These are phyloP conservation scores for Ceratothoa steindachneri DNA, from an alignment of 2,888 invertebrate genomes.

Conservation along the genomic window DNA sequence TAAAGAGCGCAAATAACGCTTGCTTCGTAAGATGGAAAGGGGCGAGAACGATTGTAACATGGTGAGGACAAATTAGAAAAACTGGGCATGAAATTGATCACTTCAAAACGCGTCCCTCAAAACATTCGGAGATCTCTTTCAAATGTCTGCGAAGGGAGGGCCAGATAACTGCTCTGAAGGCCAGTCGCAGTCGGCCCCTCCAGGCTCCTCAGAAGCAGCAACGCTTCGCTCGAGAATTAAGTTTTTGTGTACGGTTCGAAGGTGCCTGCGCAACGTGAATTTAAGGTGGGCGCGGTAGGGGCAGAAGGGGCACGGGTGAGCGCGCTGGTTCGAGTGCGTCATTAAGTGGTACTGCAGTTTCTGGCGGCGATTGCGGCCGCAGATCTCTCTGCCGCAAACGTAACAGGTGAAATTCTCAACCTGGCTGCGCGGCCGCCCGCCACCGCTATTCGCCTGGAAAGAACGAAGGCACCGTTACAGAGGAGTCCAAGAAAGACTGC, in stretches of 20 bases:
- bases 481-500: too few species aligned
- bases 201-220: too few species aligned
- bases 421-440: conserved; percentile 36
- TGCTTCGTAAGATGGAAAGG: too few species aligned
- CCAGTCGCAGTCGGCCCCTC: too few species aligned
- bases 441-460: conserved; percentile 31
- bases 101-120: too few species aligned
- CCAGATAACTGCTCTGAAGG: too few species aligned
- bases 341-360: conserved; percentile 43
- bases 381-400: conserved; percentile 39
- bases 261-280: conserved; percentile 38
- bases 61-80: too few species aligned
- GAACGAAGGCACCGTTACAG: conserved; percentile 25
- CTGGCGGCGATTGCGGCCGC: conserved; percentile 44
- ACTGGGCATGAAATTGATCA: too few species aligned
- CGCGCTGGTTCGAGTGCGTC: conserved; percentile 37
- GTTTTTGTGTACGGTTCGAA: conserved; percentile 32
- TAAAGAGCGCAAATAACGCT: too few species aligned
- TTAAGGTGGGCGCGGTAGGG: conserved; percentile 42
- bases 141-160: too few species aligned
- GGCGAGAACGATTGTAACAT: too few species aligned
- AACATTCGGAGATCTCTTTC: too few species aligned
- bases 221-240: not conserved
- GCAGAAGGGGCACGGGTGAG: conserved; percentile 44
- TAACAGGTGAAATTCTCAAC: conserved; percentile 30